Evolutionary conservation across 2,797 vertebrate species (phyloP).

Genomic region (Enteromius paludinosus): DNA sequence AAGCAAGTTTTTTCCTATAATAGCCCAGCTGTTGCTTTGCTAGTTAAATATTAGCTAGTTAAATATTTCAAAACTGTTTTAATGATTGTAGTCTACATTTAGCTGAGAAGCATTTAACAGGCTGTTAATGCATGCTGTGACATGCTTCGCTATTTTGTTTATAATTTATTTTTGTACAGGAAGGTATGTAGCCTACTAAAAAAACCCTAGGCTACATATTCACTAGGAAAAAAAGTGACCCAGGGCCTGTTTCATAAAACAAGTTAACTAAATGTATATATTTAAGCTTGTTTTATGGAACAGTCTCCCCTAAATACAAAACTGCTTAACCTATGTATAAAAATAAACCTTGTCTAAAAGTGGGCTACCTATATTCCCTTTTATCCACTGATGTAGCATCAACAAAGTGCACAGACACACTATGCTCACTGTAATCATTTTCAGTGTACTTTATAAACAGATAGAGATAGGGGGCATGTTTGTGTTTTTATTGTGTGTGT

Average conservation of each 20-base stretch:
- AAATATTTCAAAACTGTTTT: neutral
- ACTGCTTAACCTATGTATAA: neutral
- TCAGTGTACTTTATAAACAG: neutral
- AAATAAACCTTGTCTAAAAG: neutral
- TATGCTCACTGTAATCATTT: constrained; percentile 2
- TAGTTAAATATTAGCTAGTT: neutral
- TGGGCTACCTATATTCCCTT: neutral
- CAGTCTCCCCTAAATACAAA: neutral
- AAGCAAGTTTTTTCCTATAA: neutral
- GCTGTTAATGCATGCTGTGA: neutral
- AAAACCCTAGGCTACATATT: neutral
- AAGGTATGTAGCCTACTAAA: neutral
- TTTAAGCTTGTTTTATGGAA: no score
- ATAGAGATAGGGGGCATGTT: constrained; percentile 3
- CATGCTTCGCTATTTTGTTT: neutral
- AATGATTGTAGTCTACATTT: neutral
- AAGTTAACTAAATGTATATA: no score
- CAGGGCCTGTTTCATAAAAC: no score
- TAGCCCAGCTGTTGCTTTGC: neutral
- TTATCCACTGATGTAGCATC: neutral
- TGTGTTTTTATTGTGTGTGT: constrained; percentile 8
- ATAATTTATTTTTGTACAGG: neutral
- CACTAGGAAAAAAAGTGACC: neutral
- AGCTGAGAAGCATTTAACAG: neutral
- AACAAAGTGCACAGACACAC: neutral